Base-by-base conservation (phyloP, 2,797 vertebrate genomes). In the Psittacula derbiana region DNA sequence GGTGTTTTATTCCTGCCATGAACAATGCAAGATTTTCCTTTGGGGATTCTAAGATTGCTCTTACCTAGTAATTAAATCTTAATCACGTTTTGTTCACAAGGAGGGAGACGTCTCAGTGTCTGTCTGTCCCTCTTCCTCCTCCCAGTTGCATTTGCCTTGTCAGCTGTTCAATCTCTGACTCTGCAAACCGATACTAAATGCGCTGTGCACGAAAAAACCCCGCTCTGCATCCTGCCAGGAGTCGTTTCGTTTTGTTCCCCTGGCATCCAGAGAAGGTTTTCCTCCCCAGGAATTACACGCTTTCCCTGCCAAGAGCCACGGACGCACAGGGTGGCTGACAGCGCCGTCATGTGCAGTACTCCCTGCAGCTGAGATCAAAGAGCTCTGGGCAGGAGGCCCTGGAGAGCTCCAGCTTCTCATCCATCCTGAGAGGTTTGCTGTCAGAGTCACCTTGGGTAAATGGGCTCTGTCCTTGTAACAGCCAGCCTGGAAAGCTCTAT, bases 31-130 rank as follows among this genome's bases (percentile, higher is more conserved):
- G 21, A 27, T 67, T 86, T 87, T 89, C 46, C 62, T 83, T 71
- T 73, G 58, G 67, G 24, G 23, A 91, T 83, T 80, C 80, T 70
- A 52, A 72, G 57, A 55, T 76, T 86, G 23, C 72, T 90, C 44
- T 79, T 86, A 55, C 27, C 47, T 44, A 74, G 58, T 49, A 93
- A 90, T 75, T 93, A 81, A 72, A 78, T 81, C 67, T 80, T 71
- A 85, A 74, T 70, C 24, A 33, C 57, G 11, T 47, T 90, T 80
- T 67, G 6, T 79, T 84, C 25, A 4, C 50, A 79, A 36, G 38
- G 27, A 36, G 6, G 44, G 7, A 70, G 5, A 4, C 44, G 6
- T 62, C 43, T 75, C 46, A 38, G 25, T 27, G n/a, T 71, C 78
- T 16, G 3, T 69, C 67, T 89, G 72, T 80, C 81, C 19, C 7